phyloP scores from a whole-genome alignment of 2,888 invertebrate genomes.

The Craniophora ligustri region DNA sequence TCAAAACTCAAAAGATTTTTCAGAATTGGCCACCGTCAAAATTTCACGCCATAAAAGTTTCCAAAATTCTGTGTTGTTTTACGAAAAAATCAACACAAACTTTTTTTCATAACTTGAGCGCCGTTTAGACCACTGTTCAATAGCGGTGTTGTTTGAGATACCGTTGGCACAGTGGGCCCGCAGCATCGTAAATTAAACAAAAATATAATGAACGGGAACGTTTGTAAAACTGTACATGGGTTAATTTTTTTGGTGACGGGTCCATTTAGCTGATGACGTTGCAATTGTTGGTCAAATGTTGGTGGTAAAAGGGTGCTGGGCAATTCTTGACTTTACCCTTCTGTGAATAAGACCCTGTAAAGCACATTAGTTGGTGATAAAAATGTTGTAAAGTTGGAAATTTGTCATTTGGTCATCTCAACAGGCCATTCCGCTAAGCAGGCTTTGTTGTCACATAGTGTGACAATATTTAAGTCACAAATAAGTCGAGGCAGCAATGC shows the following conservation, averaged over 20 bases:
- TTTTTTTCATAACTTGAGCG: conserved; percentile 53
- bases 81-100: conserved; percentile 71
- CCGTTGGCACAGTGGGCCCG: conserved; percentile 77
- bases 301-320: neutral
- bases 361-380: neutral
- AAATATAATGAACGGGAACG: conserved; percentile 80
- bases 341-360: conserved; percentile 1
- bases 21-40: conserved; percentile 76
- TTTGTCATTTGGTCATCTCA: conserved; percentile 63
- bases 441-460: conserved; percentile 51
- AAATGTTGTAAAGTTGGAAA: conserved; percentile 33
- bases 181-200: conserved; percentile 79
- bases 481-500: conserved; percentile 1
- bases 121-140: conserved; percentile 59
- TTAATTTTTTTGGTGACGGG: conserved; percentile 61
- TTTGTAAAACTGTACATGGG: conserved; percentile 80
- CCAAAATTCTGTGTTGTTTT: conserved; percentile 71
- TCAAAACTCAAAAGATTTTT: conserved; percentile 67
- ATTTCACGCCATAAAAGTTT: conserved; percentile 79
- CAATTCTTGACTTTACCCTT: conserved; percentile 11
- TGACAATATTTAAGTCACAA: conserved; percentile 46
- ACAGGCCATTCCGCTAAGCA: conserved; percentile 56
- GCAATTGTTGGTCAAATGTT: conserved; percentile 51
- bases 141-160: conserved; percentile 72
- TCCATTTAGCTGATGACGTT: conserved; percentile 60